Conservation (phyloP, 1,140 invertebrate species). For the Myzus persicae region DNA sequence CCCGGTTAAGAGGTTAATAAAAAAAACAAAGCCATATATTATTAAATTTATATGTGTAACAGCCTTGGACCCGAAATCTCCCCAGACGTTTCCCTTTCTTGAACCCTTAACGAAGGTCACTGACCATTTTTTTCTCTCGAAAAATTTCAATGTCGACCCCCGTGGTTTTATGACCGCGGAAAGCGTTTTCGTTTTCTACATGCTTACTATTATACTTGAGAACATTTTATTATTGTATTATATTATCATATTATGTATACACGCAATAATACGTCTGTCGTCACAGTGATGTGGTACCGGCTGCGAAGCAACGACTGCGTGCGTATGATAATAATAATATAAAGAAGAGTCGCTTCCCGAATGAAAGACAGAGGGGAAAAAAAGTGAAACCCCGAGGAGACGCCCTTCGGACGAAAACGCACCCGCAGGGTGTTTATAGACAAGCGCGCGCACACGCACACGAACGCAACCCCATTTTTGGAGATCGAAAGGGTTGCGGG, state of each 20-base stretch:
- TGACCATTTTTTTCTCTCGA: conserved; percentile 55
- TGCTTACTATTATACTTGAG: not conserved
- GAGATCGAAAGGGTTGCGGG: conserved; percentile 23
- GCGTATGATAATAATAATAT: not conserved
- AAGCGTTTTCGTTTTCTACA: conserved; percentile 21
- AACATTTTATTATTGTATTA: not conserved
- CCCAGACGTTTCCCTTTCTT: conserved; percentile 54
- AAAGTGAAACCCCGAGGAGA: conserved; percentile 25
- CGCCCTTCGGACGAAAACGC: conserved; percentile 1
- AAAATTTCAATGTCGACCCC: conserved; percentile 55
- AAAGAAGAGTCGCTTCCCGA: not conserved
- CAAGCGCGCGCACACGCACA: not conserved
- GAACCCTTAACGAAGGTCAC: conserved; percentile 52
- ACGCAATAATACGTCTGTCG: not conserved
- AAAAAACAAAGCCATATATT: conserved; percentile 43
- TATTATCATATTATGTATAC: not conserved
- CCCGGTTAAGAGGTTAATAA: conserved; percentile 56
- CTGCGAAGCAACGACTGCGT: not conserved
- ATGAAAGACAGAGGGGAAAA: conserved; percentile 1
- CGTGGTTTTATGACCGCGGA: conserved; percentile 50
- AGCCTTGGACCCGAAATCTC: conserved; percentile 52
- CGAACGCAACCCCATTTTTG: not conserved
- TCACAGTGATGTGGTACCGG: not conserved
- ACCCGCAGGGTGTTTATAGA: not conserved
- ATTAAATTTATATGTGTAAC: conserved; percentile 45